Percentiles rank a stretch among this genome's conserved stretches.
Evolutionary conservation across 2,113 vertebrate species (phyloP).

Genomic region (Amazona guildingii): DNA sequence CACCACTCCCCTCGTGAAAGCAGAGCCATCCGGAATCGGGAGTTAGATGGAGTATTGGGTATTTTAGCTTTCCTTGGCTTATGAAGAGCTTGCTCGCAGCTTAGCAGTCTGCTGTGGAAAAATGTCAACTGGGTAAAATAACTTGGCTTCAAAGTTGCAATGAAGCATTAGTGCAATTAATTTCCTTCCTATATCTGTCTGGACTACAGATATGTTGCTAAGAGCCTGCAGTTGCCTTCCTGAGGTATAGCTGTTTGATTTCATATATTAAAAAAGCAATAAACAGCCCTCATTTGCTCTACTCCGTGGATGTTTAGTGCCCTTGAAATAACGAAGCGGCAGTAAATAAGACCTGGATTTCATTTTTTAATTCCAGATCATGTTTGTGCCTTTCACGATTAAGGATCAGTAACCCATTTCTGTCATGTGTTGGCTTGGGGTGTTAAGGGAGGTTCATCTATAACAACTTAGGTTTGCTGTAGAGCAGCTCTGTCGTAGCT

Average conservation of each 20-base stretch:
- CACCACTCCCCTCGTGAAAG: not conserved
- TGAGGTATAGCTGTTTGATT: not conserved
- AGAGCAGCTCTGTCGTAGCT: not conserved
- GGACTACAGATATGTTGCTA: not conserved
- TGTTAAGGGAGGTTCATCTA: not conserved
- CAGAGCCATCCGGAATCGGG: rapidly evolving
- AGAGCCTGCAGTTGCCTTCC: not conserved
- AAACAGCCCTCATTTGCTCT: not conserved
- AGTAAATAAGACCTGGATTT: not conserved
- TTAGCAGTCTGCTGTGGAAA: not conserved
- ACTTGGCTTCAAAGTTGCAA: not conserved
- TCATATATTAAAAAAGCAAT: not conserved
- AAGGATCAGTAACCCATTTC: not conserved
- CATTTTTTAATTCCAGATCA: not conserved
- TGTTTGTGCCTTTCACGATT: not conserved
- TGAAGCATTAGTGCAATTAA: not conserved
- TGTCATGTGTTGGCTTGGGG: not conserved
- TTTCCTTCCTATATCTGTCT: not conserved
- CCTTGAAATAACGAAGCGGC: not conserved
- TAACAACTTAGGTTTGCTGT: not conserved
- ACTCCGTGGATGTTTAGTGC: rapidly evolving
- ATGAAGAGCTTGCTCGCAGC: not conserved
- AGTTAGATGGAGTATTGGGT: not conserved
- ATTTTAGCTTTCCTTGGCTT: not conserved
- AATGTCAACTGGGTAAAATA: not conserved